These are phyloP conservation scores for Aspidoscelis tigris DNA, from an alignment of 2,113 vertebrate species.

Conservation along the genomic window DNA sequence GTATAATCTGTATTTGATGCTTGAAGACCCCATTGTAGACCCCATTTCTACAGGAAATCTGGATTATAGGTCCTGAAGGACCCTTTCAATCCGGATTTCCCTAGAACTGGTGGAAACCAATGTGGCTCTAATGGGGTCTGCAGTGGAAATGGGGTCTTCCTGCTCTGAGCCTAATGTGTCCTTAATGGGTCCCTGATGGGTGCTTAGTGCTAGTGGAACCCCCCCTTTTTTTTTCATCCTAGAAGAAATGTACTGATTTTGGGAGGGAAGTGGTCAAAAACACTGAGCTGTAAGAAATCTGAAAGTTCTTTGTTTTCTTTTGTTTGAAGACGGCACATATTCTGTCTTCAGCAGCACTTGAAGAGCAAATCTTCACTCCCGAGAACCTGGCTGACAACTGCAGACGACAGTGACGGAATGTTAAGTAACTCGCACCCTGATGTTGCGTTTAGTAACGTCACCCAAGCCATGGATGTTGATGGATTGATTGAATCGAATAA, in stretches of 20 bases:
- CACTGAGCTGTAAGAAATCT: constrained; percentile 8
- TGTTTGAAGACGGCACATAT: constrained; percentile 83
- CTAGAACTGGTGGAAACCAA: too few species aligned
- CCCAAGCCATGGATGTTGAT: constrained; percentile 90
- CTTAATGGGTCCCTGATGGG: too few species aligned
- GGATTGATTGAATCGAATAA: constrained; percentile 77
- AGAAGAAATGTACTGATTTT: background rate
- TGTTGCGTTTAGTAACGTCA: constrained; percentile 49
- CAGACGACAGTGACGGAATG: constrained; percentile 64
- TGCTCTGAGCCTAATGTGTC: too few species aligned
- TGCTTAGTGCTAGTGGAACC: too few species aligned
- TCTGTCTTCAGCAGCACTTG: constrained; percentile 89
- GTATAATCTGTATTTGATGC: too few species aligned
- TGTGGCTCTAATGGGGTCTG: too few species aligned
- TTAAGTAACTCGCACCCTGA: constrained; percentile 65
- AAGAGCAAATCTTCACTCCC: constrained; percentile 68
- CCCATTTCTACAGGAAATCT: too few species aligned
- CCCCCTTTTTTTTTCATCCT: too few species aligned
- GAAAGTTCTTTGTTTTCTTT: constrained; percentile 30
- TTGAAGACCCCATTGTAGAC: too few species aligned
- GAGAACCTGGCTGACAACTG: constrained; percentile 41
- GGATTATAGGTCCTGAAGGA: too few species aligned
- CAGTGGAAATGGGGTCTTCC: too few species aligned
- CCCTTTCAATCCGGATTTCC: too few species aligned
- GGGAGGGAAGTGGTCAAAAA: background rate